Conservation (phyloP, 1,140 invertebrate genomes). For the Drosophila repletoides region DNA sequence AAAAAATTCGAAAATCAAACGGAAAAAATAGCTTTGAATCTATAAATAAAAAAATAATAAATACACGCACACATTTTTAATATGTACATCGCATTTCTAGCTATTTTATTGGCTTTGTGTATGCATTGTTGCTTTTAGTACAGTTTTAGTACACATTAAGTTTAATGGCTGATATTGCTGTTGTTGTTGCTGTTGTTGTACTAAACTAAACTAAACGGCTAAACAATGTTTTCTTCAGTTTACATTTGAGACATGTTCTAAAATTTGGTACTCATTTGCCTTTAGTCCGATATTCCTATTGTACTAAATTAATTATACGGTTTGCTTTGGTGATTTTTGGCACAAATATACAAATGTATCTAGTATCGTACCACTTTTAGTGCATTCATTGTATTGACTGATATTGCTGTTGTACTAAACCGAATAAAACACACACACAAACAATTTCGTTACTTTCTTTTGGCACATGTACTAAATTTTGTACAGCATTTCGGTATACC, state of each 20-base stretch:
- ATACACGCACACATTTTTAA: constrained; percentile 39
- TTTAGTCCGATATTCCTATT: no score
- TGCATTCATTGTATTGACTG: background rate
- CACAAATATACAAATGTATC: no score
- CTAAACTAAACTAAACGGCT: background rate
- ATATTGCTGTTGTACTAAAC: constrained; percentile 11
- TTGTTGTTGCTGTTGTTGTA: no score
- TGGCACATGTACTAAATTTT: constrained; percentile 15
- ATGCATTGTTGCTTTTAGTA: background rate
- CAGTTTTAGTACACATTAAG: background rate
- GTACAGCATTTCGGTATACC: background rate
- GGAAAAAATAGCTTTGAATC: constrained; percentile 1
- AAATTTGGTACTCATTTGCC: no score
- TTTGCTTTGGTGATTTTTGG: no score
- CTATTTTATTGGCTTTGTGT: constrained; percentile 9
- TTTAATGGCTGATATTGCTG: constrained; percentile 10
- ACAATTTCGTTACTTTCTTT: background rate
- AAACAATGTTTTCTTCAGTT: no score
- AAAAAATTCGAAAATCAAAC: background rate
- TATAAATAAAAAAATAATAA: constrained; percentile 1
- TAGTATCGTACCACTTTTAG: constrained; percentile 3
- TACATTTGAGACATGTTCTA: no score
- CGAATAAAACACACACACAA: no score
- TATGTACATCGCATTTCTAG: constrained; percentile 35
- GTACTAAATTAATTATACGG: no score